Evolutionary conservation across 2,888 invertebrate genomes (phyloP).

Genomic region (Myopa testacea): DNA sequence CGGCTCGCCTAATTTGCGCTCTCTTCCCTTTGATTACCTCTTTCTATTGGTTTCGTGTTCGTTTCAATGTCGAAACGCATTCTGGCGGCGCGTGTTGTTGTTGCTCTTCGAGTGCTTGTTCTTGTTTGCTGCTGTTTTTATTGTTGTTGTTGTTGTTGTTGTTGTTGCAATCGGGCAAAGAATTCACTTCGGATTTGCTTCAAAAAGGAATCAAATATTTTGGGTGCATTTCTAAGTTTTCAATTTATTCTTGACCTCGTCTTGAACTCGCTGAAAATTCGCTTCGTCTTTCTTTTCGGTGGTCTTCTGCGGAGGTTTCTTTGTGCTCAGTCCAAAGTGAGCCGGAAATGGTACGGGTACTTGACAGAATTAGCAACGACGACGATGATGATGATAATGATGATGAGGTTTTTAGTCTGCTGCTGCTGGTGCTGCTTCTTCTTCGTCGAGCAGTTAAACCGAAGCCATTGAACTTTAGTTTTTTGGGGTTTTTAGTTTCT

Average conservation of each 20-base stretch:
- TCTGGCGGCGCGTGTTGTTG: constrained; percentile 7
- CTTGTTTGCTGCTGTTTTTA: constrained; percentile 15
- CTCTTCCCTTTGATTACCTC: background rate
- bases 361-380: no score
- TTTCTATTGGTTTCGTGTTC: constrained; percentile 5
- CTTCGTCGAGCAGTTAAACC: no score
- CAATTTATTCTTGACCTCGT: background rate
- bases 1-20: constrained; percentile 6
- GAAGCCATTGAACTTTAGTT: no score
- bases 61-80: constrained; percentile 18
- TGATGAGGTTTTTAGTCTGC: no score
- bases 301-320: background rate
- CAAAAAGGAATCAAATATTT: constrained; percentile 8
- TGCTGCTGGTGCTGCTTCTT: no score
- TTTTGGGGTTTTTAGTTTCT: no score
- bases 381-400: no score
- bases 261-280: background rate
- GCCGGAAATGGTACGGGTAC: background rate
- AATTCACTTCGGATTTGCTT: background rate
- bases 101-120: background rate
- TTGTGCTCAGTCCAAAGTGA: background rate
- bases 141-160: background rate
- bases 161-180: no score
- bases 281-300: background rate
- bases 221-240: background rate